A percentile compares a stretch with the other conserved stretches of the same genome.
These are phyloP conservation scores for Lepidiolamprologus cunningtoni DNA, from an alignment of 2,113 vertebrate species.

Conservation along the genomic window DNA sequence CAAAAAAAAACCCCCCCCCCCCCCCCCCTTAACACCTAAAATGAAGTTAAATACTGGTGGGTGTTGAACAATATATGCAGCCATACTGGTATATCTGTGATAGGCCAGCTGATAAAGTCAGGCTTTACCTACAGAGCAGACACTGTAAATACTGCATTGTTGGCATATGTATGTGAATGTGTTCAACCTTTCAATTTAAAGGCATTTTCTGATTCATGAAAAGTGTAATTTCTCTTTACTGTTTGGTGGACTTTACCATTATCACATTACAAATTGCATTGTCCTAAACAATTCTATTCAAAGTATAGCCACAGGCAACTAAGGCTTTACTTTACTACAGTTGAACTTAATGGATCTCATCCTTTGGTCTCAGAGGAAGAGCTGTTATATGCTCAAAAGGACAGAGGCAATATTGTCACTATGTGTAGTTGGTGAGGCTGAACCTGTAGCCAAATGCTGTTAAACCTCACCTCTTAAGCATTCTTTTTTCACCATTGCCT, in stretches of 20 bases:
- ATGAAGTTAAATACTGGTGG: neutral
- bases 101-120: neutral
- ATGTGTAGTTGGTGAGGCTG: neutral
- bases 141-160: neutral
- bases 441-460: neutral
- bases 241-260: neutral
- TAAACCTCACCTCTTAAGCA: neutral
- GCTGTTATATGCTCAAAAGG: neutral
- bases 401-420: neutral
- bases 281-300: neutral
- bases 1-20: rapidly evolving
- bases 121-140: neutral
- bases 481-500: neutral
- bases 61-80: neutral
- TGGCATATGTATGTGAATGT: neutral
- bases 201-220: neutral
- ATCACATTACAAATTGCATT: neutral
- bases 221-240: neutral
- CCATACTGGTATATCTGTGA: neutral
- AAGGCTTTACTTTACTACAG: neutral
- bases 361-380: neutral
- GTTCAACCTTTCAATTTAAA: neutral
- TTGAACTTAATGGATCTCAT: neutral
- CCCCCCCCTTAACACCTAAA: rapidly evolving
- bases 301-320: neutral